Base-by-base conservation (phyloP, 2,797 vertebrate genomes). In the Gobionotothen gibberifrons region DNA sequence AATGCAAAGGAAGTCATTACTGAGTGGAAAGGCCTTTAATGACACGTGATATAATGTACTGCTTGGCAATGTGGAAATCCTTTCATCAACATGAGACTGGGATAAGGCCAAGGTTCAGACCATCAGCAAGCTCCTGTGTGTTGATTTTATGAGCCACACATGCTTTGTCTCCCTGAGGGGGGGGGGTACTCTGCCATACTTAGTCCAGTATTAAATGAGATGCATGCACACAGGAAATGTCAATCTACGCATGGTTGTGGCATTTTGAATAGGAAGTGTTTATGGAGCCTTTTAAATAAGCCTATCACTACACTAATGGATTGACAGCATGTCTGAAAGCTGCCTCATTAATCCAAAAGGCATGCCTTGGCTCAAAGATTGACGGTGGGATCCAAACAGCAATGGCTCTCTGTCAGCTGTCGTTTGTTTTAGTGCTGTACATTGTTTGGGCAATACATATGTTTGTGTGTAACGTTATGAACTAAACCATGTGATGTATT, bases 261-360 rank as follows among this genome's bases (percentile, higher is more conserved):
- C 59, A 81, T 90, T 90, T 87, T 84, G 67, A 69, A 71, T 81
- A 44, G 10, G 62, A 81, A 83, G 85, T 93, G 89, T 91, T 91
- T 87, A 92, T 88, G 85, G 83, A 39, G 43, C 75, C 56, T 79
- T 86, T 82, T 87, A 39, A 86, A 69, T 13, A 29, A 89, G 58
- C 74, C 76, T 76, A 82, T 88, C 72, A 19, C 88, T 64, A 59
- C 85, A 79, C 79, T 91, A 91, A 89, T 93, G 91, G 87, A 85
- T 84, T 88, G 74, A 76, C 85, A 81, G 76, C 77, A 85, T 85
- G 82, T 89, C 88, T 89, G 82, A 87, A 91, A 90, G 91, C 88
- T 86, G 76, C 53, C 59, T 84, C 72, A 85, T 89, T 88, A 94
- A 93, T 92, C 90, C 82, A 81, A 44, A 36, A 32, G 69, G 63